phyloP scores from a whole-genome alignment of 2,797 vertebrate genomes.

The Microhierax caerulescens region DNA sequence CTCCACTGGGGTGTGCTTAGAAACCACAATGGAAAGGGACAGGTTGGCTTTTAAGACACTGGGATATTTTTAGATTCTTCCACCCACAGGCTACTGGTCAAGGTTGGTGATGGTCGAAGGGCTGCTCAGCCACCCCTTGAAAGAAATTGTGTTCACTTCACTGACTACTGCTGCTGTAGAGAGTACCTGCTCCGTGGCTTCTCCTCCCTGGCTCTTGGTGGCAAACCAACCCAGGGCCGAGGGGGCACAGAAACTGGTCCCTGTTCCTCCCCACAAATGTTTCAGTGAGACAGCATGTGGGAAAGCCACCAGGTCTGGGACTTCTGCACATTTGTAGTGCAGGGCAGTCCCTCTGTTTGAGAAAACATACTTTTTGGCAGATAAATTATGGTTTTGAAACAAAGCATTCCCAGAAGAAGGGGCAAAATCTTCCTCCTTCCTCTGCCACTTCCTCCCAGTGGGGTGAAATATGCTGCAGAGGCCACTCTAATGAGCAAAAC shows the following conservation, averaged over 20 bases:
- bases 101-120: background rate
- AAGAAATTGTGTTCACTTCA: background rate
- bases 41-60: background rate
- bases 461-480: background rate
- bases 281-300: background rate
- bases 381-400: background rate
- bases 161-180: background rate
- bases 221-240: background rate
- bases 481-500: background rate
- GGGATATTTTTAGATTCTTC: background rate
- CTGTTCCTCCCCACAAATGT: background rate
- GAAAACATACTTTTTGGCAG: background rate
- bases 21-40: background rate
- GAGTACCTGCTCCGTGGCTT: background rate
- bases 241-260: background rate
- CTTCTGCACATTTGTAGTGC: background rate
- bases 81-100: background rate
- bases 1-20: background rate
- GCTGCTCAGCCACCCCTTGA: background rate
- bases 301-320: background rate
- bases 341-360: background rate
- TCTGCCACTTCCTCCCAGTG: background rate
- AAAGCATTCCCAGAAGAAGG: background rate
- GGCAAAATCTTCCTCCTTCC: background rate
- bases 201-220: background rate